Conservation (phyloP, 2,113 vertebrate species). For the Pomatorhinus ruficollis region DNA sequence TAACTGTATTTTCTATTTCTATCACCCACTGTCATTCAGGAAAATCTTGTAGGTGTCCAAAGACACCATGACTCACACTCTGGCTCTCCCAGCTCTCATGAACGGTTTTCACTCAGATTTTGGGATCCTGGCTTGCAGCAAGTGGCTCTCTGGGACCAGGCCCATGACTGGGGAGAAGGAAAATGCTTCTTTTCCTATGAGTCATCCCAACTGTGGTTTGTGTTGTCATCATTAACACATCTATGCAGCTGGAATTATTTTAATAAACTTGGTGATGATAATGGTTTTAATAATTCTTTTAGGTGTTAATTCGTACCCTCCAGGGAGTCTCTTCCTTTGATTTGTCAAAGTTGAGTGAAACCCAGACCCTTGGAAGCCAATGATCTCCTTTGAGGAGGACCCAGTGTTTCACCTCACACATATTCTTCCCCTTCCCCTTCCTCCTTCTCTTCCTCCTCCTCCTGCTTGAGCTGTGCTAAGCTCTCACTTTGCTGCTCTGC, state of each 20-base stretch:
- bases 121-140: not conserved
- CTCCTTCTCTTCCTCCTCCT: not conserved
- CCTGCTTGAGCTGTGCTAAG: not conserved
- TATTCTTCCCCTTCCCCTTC: not conserved
- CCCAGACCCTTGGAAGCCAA: not conserved
- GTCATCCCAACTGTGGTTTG: not conserved
- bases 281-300: not conserved
- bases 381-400: not conserved
- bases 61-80: conserved; percentile 22
- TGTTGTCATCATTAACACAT: not conserved
- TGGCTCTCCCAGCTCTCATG: not conserved
- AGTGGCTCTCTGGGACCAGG: not conserved
- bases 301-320: not conserved
- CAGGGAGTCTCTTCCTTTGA: not conserved
- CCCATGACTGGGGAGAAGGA: not conserved
- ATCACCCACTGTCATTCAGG: conserved; percentile 17
- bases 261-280: not conserved
- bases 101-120: not conserved
- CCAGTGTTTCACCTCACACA: not conserved
- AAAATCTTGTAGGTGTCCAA: conserved; percentile 16
- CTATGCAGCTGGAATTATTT: not conserved
- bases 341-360: not conserved
- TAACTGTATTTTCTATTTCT: conserved; percentile 52
- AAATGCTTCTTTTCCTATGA: not conserved
- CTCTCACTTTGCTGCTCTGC: not conserved